Percentiles rank a stretch among this genome's conserved stretches.
Conservation (phyloP, 1,140 invertebrate species). For the Brachionus angularis region DNA sequence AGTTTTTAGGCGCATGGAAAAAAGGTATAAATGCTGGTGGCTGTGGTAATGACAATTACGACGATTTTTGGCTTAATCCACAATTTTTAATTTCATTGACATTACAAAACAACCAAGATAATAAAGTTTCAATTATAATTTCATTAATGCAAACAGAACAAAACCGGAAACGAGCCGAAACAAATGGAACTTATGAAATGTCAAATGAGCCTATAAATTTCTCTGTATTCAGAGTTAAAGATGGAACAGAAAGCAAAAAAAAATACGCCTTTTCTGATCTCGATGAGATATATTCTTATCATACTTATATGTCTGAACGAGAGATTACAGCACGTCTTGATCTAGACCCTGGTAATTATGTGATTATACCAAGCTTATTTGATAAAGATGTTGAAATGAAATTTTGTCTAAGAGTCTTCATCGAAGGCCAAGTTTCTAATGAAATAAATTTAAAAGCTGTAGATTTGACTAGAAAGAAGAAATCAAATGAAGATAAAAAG, state of each 20-base stretch:
- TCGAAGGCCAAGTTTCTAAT: background rate
- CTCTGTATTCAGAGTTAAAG: slow-evolving; percentile 6
- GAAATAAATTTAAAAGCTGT: background rate
- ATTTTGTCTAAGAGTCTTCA: slow-evolving; percentile 63
- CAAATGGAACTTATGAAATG: slow-evolving; percentile 19
- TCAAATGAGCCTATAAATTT: slow-evolving; percentile 42
- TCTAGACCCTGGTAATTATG: slow-evolving; percentile 62
- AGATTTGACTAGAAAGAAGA: slow-evolving; percentile 7
- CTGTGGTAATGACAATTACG: slow-evolving; percentile 32
- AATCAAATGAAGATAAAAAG: background rate
- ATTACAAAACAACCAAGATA: slow-evolving; percentile 8
- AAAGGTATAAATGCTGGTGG: slow-evolving; percentile 39
- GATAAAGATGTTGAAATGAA: slow-evolving; percentile 62
- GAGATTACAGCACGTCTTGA: slow-evolving; percentile 55
- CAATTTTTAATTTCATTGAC: slow-evolving; percentile 19
- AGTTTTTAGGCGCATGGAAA: slow-evolving; percentile 27
- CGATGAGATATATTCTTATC: slow-evolving; percentile 48
- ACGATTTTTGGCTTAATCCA: slow-evolving; percentile 42
- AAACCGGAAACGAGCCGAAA: slow-evolving; percentile 25
- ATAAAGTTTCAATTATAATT: background rate
- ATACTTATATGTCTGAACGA: slow-evolving; percentile 53
- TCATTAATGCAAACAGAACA: slow-evolving; percentile 35
- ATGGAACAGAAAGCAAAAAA: slow-evolving; percentile 3
- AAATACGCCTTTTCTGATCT: slow-evolving; percentile 28
- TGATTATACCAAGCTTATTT: slow-evolving; percentile 66